Conservation (phyloP, 1,140 invertebrate species). For the Helicorthomorpha holstii region DNA sequence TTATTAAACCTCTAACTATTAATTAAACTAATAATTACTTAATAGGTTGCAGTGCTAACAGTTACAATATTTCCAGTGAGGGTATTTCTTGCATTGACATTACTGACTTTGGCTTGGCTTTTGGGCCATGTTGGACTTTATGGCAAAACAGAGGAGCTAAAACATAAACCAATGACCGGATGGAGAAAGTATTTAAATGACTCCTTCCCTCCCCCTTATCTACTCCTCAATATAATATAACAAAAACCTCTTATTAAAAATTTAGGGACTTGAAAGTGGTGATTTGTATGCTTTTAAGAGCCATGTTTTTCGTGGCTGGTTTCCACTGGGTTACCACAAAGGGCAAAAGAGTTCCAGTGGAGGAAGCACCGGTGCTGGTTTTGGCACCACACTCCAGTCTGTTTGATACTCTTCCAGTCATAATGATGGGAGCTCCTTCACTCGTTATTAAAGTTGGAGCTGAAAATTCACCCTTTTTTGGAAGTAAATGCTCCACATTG, state of each 20-base stretch:
- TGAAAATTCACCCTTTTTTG: slow-evolving; percentile 60
- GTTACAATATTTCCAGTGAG: slow-evolving; percentile 56
- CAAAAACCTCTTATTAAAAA: not conserved
- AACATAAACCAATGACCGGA: slow-evolving; percentile 49
- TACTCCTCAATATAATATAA: not conserved
- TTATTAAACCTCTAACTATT: not conserved
- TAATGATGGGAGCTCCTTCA: slow-evolving; percentile 60
- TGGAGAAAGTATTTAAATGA: slow-evolving; percentile 54
- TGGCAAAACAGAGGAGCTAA: slow-evolving; percentile 51
- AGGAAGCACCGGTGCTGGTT: slow-evolving; percentile 67
- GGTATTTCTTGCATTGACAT: slow-evolving; percentile 48
- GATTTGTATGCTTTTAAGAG: slow-evolving; percentile 45
- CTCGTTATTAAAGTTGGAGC: slow-evolving; percentile 74
- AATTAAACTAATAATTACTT: slow-evolving; percentile 9
- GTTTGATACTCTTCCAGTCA: slow-evolving; percentile 68
- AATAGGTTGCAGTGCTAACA: slow-evolving; percentile 62
- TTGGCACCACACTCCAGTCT: slow-evolving; percentile 79
- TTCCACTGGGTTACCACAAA: slow-evolving; percentile 55
- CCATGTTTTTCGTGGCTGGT: slow-evolving; percentile 57
- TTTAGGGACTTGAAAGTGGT: slow-evolving; percentile 36
- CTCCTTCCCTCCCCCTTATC: not conserved
- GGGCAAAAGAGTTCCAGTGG: slow-evolving; percentile 40
- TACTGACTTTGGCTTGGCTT: slow-evolving; percentile 60
- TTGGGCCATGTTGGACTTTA: slow-evolving; percentile 58
- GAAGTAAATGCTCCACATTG: slow-evolving; percentile 44